These are phyloP conservation scores for Fistularia tabacaria DNA, from an alignment of 2,797 vertebrate species.

Conservation along the genomic window DNA sequence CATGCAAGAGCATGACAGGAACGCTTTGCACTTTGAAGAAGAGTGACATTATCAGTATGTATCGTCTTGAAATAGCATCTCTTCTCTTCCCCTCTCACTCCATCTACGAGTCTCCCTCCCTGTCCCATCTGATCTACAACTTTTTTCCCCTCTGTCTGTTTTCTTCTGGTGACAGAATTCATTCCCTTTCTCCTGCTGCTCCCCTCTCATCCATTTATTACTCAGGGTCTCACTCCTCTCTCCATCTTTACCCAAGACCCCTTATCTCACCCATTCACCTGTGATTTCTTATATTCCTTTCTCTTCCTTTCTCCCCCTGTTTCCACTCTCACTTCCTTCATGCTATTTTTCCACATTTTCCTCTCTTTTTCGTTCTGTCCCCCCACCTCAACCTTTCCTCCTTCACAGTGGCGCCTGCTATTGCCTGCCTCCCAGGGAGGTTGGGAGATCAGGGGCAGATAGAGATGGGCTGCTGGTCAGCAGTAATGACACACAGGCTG, in stretches of 20 bases:
- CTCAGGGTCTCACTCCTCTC: constrained; percentile 14
- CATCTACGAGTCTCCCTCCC: constrained; percentile 38
- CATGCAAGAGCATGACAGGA: constrained; percentile 67
- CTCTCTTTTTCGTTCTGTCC: constrained; percentile 11
- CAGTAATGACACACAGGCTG: constrained; percentile 72
- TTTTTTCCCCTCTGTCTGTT: constrained; percentile 39
- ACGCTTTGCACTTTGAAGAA: constrained; percentile 78
- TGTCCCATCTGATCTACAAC: constrained; percentile 46
- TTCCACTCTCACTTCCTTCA: constrained; percentile 4
- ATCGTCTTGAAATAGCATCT: constrained; percentile 76
- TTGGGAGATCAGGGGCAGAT: constrained; percentile 65
- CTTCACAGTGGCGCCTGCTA: constrained; percentile 31
- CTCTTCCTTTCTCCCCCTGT: constrained; percentile 12
- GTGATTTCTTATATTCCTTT: constrained; percentile 11
- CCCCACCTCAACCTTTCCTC: constrained; percentile 14
- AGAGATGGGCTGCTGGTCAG: constrained; percentile 73
- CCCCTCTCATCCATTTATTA: constrained; percentile 27
- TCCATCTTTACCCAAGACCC: not conserved
- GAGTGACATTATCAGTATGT: constrained; percentile 79
- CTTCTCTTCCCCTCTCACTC: constrained; percentile 49
- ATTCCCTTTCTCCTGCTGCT: constrained; percentile 19
- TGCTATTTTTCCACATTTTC: constrained; percentile 6
- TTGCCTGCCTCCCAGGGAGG: constrained; percentile 61
- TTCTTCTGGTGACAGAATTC: constrained; percentile 25
- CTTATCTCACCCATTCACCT: constrained; percentile 22